Evolutionary conservation across 2,888 invertebrate genomes (phyloP).

Genomic region (Caenorhabditis virilis): DNA sequence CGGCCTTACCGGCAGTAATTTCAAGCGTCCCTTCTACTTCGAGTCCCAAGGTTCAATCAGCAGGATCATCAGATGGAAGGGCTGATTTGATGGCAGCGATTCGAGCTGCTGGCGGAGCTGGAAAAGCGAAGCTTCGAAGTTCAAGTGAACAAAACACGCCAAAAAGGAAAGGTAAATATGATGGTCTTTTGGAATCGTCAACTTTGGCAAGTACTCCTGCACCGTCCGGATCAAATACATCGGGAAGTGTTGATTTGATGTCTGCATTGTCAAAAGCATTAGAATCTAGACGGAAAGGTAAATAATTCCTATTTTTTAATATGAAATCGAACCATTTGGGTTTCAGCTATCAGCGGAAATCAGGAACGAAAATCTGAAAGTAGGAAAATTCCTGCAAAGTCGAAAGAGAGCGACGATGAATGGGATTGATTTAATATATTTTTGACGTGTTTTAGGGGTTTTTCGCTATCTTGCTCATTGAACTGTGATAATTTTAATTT

Average conservation of each 20-base stretch:
- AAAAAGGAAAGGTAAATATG: constrained; percentile 13
- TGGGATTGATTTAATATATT: constrained; percentile 31
- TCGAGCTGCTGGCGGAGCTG: constrained; percentile 50
- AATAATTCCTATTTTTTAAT: not conserved
- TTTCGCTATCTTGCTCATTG: not conserved
- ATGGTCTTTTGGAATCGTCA: constrained; percentile 25
- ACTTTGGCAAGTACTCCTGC: constrained; percentile 1
- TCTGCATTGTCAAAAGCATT: constrained; percentile 48
- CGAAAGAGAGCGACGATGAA: constrained; percentile 28
- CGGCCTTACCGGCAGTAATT: constrained; percentile 21
- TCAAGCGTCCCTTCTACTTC: not conserved
- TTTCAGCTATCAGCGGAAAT: constrained; percentile 35
- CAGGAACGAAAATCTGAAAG: not conserved
- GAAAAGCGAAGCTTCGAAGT: constrained; percentile 18
- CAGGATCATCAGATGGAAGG: constrained; percentile 11
- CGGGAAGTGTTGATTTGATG: constrained; percentile 48
- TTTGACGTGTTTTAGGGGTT: not conserved
- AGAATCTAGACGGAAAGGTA: constrained; percentile 50
- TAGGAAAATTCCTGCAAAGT: too few species aligned
- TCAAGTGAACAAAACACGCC: not conserved
- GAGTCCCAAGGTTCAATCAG: not conserved
- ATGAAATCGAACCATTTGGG: not conserved
- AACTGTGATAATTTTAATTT: not conserved
- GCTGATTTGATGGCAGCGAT: constrained; percentile 50
- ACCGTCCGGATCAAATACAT: not conserved